Evolutionary conservation across 2,888 invertebrate genomes (phyloP).

Genomic region (Bibio marci): DNA sequence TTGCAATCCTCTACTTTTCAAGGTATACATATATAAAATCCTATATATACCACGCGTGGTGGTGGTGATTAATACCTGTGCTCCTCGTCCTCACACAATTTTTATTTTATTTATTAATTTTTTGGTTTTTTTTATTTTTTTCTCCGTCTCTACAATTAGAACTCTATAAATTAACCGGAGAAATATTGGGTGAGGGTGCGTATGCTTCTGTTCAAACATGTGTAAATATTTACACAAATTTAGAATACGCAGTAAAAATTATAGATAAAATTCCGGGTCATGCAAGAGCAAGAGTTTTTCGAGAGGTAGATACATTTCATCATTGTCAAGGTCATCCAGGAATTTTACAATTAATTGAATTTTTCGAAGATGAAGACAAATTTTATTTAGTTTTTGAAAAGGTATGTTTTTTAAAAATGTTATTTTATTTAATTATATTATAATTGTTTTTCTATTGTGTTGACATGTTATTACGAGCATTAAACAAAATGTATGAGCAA

Average conservation of each 20-base stretch:
- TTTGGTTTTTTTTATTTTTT: slow-evolving; percentile 1
- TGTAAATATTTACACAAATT: slow-evolving; percentile 74
- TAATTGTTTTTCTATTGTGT: no score
- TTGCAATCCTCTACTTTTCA: slow-evolving; percentile 81
- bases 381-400: slow-evolving; percentile 98
- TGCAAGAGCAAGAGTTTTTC: slow-evolving; percentile 83
- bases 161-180: slow-evolving; percentile 86
- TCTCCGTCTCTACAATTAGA: slow-evolving; percentile 37
- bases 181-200: slow-evolving; percentile 90
- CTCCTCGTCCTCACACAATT: not conserved
- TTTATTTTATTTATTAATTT: slow-evolving; percentile 1
- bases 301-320: slow-evolving; percentile 98
- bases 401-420: slow-evolving; percentile 32
- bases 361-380: slow-evolving; percentile 91
- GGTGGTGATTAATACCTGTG: not conserved
- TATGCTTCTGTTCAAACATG: slow-evolving; percentile 93
- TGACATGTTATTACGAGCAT: no score
- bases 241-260: slow-evolving; percentile 94
- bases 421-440: not conserved
- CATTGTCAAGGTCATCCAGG: slow-evolving; percentile 95
- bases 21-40: slow-evolving; percentile 36
- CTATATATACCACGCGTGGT: no score
- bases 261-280: slow-evolving; percentile 92
- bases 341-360: slow-evolving; percentile 93
- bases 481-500: no score